Evolutionary conservation across 2,888 invertebrate species (phyloP), one percentile per base, ranked within the genome.

Genomic region (Morpho achilles): DNA sequence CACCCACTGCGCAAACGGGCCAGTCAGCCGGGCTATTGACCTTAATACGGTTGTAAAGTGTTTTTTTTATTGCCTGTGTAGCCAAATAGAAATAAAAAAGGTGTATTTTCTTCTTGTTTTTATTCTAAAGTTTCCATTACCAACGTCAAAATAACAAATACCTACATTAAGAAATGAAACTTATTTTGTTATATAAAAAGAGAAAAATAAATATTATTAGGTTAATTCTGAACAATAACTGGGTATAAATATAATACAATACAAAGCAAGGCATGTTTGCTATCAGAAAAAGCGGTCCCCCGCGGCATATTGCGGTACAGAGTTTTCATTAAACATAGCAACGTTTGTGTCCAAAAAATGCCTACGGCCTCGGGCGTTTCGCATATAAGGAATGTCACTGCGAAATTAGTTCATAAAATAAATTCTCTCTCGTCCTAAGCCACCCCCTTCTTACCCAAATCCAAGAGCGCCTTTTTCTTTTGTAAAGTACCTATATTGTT

Each of bases 301-400:
- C 68, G 79, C 72, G 87, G 87, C 87, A 79, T 82, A 80, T 80
- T 82, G 82, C 77, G 82, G 82, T 82, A 83, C 82, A 76, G 79
- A 82, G 81, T 87, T 89, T 88, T 89, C 88, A 89, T 89, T 89
- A 89, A 88, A 88, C 82, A 84, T 75, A 80, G 76, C 77, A 71
- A 69, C 79, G 78, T 76, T 83, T 84, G 81, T 81, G 77, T 75
- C 79, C 76, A 82, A 86, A 87, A 82, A 86, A 84, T 79, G 79
- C 77, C 74, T 80, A 76, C 79, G 69, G 82, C 88, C 87, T 64
- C 74, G 72, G 82, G 87, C 85, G 73, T 70, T 79, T 74, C 69
- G 70, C 79, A 77, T 82, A 82, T 82, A 84, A 84, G 82, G 83
- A 84, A 85, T 85, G 85, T 87, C 83, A 84, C 84, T 75, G 81